Conservation (phyloP, 2,797 vertebrate genomes). For the Clarias fuscus region DNA sequence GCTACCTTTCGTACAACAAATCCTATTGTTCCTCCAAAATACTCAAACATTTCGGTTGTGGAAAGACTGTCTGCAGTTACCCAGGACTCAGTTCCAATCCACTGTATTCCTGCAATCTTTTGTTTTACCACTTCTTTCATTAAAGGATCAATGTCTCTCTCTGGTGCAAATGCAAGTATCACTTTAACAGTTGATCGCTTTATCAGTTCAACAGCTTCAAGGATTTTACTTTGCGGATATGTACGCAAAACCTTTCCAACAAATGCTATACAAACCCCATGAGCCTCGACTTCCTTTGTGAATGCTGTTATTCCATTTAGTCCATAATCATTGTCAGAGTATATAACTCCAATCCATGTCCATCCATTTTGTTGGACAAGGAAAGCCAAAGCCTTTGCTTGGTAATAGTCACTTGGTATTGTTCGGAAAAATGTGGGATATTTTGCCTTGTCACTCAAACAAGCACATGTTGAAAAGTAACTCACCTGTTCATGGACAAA, state of each 20-base stretch:
- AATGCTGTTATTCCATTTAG: slow-evolving; percentile 72
- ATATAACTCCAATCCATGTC: slow-evolving; percentile 77
- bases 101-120: slow-evolving; percentile 79
- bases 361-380: slow-evolving; percentile 75
- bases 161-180: slow-evolving; percentile 73
- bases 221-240: slow-evolving; percentile 63
- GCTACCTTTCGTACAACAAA: slow-evolving; percentile 72
- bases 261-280: slow-evolving; percentile 77
- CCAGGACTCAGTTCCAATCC: slow-evolving; percentile 79
- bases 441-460: slow-evolving; percentile 73
- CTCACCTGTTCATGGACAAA: slow-evolving; percentile 68
- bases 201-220: slow-evolving; percentile 70
- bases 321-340: slow-evolving; percentile 77
- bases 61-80: slow-evolving; percentile 71
- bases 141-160: slow-evolving; percentile 72
- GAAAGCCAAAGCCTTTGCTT: slow-evolving; percentile 76
- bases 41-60: slow-evolving; percentile 69
- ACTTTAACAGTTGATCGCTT: slow-evolving; percentile 72
- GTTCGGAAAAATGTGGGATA: slow-evolving; percentile 80
- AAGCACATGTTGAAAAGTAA: slow-evolving; percentile 81
- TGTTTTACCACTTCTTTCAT: slow-evolving; percentile 74
- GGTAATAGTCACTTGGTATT: slow-evolving; percentile 77
- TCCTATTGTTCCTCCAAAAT: slow-evolving; percentile 74
- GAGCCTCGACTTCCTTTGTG: slow-evolving; percentile 68
- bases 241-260: slow-evolving; percentile 70